Percentiles rank a stretch among this genome's conserved stretches.
These are phyloP conservation scores for Pollenia amentaria DNA, from an alignment of 2,888 invertebrate genomes.

Conservation along the genomic window DNA sequence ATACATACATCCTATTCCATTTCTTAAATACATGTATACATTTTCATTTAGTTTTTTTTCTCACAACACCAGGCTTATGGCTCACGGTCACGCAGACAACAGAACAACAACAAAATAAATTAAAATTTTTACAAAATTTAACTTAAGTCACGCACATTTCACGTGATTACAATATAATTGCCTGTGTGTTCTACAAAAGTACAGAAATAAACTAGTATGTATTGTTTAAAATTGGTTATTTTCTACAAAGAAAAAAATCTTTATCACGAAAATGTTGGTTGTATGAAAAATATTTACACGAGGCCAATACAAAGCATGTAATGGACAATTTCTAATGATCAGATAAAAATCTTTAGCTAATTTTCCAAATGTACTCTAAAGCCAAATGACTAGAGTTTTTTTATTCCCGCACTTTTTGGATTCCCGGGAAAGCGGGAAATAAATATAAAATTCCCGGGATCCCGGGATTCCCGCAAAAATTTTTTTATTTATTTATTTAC, in stretches of 20 bases:
- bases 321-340: neutral
- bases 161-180: constrained; percentile 35
- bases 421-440: no score
- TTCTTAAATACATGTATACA: neutral
- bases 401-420: no score
- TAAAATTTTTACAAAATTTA: neutral
- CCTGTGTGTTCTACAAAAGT: constrained; percentile 5
- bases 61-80: constrained; percentile 11
- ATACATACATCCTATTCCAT: neutral
- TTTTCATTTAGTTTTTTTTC: neutral
- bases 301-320: neutral
- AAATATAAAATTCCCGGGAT: no score
- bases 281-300: neutral
- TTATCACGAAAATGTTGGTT: neutral
- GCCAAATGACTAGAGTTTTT: no score
- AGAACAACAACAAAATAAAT: constrained; percentile 11
- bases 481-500: no score
- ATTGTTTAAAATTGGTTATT: neutral
- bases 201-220: neutral
- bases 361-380: no score
- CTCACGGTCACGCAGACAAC: constrained; percentile 52
- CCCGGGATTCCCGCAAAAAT: no score
- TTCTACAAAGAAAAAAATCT: neutral
- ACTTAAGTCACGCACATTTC: constrained; percentile 54
- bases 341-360: no score